Evolutionary conservation across 2,888 invertebrate species (phyloP), one percentile per base, ranked within the genome.

Genomic region (Heterodera filipjevi): DNA sequence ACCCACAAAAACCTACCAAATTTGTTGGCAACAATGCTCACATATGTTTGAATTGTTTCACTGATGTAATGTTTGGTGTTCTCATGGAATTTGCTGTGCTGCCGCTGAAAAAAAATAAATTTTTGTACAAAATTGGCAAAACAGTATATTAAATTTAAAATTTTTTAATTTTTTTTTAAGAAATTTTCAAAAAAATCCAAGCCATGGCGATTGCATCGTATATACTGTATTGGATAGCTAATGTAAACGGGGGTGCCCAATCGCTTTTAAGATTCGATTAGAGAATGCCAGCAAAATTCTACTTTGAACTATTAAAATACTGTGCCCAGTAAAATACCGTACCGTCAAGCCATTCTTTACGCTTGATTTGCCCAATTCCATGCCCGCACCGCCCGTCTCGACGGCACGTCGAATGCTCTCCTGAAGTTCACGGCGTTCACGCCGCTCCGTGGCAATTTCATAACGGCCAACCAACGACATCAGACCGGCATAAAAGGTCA

Each of bases 61-160:
- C 84, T 83, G 78, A 87, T 85, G 71, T 85, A 82, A 22, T 88
- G 86, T 75, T 88, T 86, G 19, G 88, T 87, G 64, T 81, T 81
- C 76, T 88, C 87, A 81, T 88, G 87, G 84, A 88, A 88, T 77
- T 88, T 88, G 33, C 86, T 85, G 12, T 85, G 84, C 74, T 88
- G 86, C 30, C 87, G 80, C 86, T 86, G 78, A 39, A 86, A 77
- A 22, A 46, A 27, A 71, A 46, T 27, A n/a, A 71, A 10, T 32
- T 71, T 71, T 30, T 16, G 19, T 32, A 19, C 33, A 32, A n/a
- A 59, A 46, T 2, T 53, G 27, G 46, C 44, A 19, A 66, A n/a
- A 2, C 8, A 10, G n/a, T 14, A 44, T 10, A 27, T 70, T 35
- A 39, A 32, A 1, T 5, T 8, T 73, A 49, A 70, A 49, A 53